Base-by-base conservation (phyloP, 2,888 invertebrate genomes). In the Oscheius sp. region DNA sequence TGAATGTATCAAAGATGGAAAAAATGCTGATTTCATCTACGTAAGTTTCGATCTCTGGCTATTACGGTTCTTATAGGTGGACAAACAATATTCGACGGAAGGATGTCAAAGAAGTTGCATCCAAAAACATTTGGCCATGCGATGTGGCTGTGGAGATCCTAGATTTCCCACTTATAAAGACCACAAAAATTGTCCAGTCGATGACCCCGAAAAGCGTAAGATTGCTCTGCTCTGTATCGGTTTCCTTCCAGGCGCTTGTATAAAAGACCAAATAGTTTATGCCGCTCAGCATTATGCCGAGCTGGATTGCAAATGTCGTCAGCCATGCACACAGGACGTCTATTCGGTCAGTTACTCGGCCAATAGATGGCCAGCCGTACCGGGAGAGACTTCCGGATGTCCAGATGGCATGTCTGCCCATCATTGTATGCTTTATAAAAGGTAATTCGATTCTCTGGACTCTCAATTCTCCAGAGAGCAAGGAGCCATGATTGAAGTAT, bases 91-190 rank as follows among this genome's bases (percentile, higher is more conserved):
- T 66, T 82, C 82, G 17, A 82, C 82, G 4, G 85, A 85, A 71
- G 82, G 80, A 4, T 85, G 84, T 63, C 82, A 85, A 68, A 68
- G 84, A n/a, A 80, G 79, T 68, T 84, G 84, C 65, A 80, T 84
- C 25, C 82, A 83, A 46, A 70, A 76, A 27, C 76, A 78, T 55
- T 67, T 85, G 17, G 73, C 82, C 12, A 31, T 61, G 6, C 70
- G 66, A 15, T 86, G 86, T 57, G 82, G 82, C 12, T 86, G 86
- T 65, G 84, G 83, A n/a, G 86, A 86, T 73, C 86, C 86, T 0
- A 66, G 85, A 5, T 86, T 82, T 67, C 86, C 86, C 1, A 69
- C 71, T 1, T 81, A 76, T 42, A 64, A 70, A 46, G 73, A 76
- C 33, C 65, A 65, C 8, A 71, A 72, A n/a, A 83, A 82, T 50